These are phyloP conservation scores for Myotis daubentonii DNA, from an alignment of 2,797 vertebrate genomes.

Conservation along the genomic window DNA sequence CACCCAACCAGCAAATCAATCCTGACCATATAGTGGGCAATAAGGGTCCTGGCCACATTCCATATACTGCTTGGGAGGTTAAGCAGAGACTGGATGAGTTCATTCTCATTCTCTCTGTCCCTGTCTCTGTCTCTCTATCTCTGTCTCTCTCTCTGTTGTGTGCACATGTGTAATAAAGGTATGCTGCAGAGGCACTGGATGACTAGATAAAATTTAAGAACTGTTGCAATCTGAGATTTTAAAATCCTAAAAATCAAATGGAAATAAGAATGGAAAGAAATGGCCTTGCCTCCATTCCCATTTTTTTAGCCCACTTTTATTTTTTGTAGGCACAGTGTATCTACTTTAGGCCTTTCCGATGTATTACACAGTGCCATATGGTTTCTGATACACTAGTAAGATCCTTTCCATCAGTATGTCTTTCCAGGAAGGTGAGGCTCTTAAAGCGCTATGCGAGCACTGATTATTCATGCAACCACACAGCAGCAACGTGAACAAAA, in stretches of 20 bases:
- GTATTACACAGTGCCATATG: neutral
- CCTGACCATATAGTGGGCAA: neutral
- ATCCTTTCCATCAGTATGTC: neutral
- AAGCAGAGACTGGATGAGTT: neutral
- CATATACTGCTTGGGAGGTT: too few relatives aligned
- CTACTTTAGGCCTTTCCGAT: neutral
- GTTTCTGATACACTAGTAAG: neutral
- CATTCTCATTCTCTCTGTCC: neutral
- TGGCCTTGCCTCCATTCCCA: too few relatives aligned
- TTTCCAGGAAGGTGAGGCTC: neutral
- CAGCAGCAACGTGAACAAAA: neutral
- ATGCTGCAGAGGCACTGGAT: neutral
- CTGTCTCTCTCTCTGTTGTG: neutral
- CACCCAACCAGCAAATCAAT: neutral
- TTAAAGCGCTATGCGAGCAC: neutral
- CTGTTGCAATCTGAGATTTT: neutral
- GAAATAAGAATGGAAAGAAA: conserved; percentile 43
- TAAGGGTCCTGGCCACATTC: neutral
- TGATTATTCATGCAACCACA: neutral
- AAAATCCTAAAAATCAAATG: neutral
- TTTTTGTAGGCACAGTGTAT: neutral
- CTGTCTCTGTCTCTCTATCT: neutral
- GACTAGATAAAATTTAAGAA: neutral
- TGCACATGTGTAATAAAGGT: neutral
- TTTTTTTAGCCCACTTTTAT: neutral